These are phyloP conservation scores for Danaus plexippus DNA, from an alignment of 1,140 invertebrate genomes.

Conservation along the genomic window DNA sequence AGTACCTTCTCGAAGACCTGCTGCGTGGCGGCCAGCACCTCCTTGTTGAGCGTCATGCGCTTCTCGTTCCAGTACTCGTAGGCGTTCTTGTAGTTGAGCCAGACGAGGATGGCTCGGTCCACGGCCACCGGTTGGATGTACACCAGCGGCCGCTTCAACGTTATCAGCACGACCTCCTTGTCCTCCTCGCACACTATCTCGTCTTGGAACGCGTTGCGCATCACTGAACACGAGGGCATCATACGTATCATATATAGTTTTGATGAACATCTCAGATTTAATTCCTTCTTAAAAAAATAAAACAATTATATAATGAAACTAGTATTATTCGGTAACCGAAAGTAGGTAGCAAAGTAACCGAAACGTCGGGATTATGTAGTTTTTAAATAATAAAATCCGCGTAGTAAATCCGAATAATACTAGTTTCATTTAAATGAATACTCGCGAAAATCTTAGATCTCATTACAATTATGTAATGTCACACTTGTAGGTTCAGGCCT, in stretches of 20 bases:
- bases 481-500: too few species aligned
- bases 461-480: too few species aligned
- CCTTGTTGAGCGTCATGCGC: conserved; percentile 87
- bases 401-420: too few species aligned
- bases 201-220: conserved; percentile 89
- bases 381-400: too few species aligned
- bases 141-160: conserved; percentile 90
- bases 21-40: conserved; percentile 87
- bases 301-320: too few species aligned
- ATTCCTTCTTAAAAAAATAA: neutral
- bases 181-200: conserved; percentile 91
- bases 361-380: too few species aligned
- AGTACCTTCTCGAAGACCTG: conserved; percentile 75
- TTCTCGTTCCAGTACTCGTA: conserved; percentile 99
- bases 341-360: too few species aligned
- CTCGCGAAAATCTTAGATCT: too few species aligned
- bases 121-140: conserved; percentile 97
- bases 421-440: too few species aligned
- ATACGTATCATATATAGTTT: too few species aligned
- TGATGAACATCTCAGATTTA: too few species aligned
- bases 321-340: too few species aligned
- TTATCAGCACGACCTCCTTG: conserved; percentile 95
- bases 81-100: conserved; percentile 98
- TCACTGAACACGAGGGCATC: conserved; percentile 42
- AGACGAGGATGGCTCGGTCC: conserved; percentile 96